A percentile compares a stretch with the other conserved stretches of the same genome.
phyloP scores from a whole-genome alignment of 1,140 invertebrate species.

The Cylas formicarius region DNA sequence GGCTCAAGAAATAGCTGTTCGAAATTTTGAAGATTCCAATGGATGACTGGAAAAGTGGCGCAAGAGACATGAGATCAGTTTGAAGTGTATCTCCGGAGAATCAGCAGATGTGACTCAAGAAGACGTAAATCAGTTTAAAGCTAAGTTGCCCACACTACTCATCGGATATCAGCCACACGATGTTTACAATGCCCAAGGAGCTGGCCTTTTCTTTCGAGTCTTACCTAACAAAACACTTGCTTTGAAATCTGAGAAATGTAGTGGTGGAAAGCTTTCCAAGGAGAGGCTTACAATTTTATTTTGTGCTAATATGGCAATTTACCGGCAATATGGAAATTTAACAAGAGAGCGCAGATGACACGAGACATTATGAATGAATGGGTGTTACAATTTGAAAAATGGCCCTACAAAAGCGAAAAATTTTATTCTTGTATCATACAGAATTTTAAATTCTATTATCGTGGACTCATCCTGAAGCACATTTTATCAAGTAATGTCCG shows the following conservation, averaged over 20 bases:
- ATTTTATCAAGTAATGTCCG: constrained; percentile 17
- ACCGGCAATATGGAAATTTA: no score
- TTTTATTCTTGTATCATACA: constrained; percentile 46
- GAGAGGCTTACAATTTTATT: constrained; percentile 42
- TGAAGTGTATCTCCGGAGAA: constrained; percentile 7
- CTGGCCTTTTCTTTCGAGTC: no score
- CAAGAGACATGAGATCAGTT: background rate
- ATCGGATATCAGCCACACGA: no score
- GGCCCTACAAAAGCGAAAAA: constrained; percentile 35
- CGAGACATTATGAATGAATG: no score
- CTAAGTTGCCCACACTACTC: constrained; percentile 6
- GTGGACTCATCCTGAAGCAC: constrained; percentile 27
- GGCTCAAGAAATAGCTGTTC: background rate
- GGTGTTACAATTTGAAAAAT: constrained; percentile 21
- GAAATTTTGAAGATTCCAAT: constrained; percentile 15
- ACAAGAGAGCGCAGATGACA: no score
- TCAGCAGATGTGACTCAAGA: constrained; percentile 5
- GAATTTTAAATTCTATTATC: constrained; percentile 37
- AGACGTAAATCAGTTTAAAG: constrained; percentile 5
- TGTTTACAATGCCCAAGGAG: no score
- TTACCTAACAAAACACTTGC: no score
- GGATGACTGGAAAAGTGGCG: background rate
- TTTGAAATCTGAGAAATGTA: no score
- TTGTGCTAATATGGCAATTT: constrained; percentile 21
- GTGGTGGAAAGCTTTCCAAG: constrained; percentile 42